Evolutionary conservation across 2,797 vertebrate species (phyloP).

Genomic region (Todus mexicanus): DNA sequence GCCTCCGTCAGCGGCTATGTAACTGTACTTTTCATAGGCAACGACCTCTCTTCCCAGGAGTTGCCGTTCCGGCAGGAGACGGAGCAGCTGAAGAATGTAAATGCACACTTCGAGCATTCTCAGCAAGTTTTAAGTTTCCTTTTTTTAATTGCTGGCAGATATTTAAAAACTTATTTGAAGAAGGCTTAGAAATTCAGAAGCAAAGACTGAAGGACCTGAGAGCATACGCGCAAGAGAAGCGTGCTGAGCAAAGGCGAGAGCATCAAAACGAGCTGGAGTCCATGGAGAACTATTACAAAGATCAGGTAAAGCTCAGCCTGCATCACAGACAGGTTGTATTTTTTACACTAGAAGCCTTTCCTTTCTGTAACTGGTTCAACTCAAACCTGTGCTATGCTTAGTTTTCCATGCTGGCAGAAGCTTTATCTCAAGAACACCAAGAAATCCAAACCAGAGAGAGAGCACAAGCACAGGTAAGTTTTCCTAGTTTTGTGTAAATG

Average conservation of each 20-base stretch:
- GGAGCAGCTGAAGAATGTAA: neutral
- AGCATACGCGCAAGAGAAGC: slow-evolving; percentile 82
- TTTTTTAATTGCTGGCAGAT: slow-evolving; percentile 75
- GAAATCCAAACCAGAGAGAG: slow-evolving; percentile 87
- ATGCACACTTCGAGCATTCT: neutral
- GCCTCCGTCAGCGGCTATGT: neutral
- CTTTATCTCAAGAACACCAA: slow-evolving; percentile 83
- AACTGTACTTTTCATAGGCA: neutral
- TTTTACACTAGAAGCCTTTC: neutral
- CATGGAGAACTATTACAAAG: slow-evolving; percentile 96
- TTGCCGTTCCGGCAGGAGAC: neutral
- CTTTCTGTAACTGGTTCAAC: neutral
- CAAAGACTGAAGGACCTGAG: slow-evolving; percentile 84
- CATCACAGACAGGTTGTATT: neutral
- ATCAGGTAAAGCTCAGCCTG: slow-evolving; percentile 80
- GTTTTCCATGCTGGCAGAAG: slow-evolving; percentile 93
- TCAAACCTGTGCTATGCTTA: slow-evolving; percentile 43
- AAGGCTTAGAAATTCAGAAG: slow-evolving; percentile 91
- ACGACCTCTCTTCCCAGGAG: neutral
- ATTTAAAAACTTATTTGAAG: slow-evolving; percentile 92
- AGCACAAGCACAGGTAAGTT: slow-evolving; percentile 86
- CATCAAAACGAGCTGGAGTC: slow-evolving; percentile 86
- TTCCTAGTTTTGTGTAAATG: neutral
- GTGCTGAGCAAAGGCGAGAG: slow-evolving; percentile 77
- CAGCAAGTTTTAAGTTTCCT: neutral